phyloP scores from a whole-genome alignment of 2,888 invertebrate species.

The Dynastes maya region DNA sequence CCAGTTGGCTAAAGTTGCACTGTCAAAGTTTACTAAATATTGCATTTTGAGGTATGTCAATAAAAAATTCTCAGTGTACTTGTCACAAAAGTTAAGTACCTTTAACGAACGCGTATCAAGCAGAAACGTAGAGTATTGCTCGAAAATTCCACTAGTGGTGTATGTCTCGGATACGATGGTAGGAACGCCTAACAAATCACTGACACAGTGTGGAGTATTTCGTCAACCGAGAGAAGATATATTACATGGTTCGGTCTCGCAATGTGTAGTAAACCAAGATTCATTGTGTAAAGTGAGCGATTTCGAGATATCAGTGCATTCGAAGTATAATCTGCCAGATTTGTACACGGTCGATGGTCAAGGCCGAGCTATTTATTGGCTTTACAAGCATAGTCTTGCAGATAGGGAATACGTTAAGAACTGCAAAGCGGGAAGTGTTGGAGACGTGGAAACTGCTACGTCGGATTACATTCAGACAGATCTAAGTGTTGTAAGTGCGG shows the following conservation, averaged over 20 bases:
- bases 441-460: neutral
- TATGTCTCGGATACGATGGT: constrained; percentile 28
- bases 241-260: constrained; percentile 50
- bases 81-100: constrained; percentile 8
- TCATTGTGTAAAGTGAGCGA: constrained; percentile 56
- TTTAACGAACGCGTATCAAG: neutral
- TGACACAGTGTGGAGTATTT: constrained; percentile 41
- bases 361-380: constrained; percentile 53
- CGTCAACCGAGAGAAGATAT: constrained; percentile 53
- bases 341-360: constrained; percentile 35
- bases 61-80: constrained; percentile 23
- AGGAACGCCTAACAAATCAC: neutral
- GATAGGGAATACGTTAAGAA: constrained; percentile 45
- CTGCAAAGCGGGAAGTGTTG: constrained; percentile 4
- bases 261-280: constrained; percentile 47
- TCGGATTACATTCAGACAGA: too few species aligned
- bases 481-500: neutral
- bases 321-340: constrained; percentile 49
- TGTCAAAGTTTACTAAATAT: neutral
- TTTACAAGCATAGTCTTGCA: constrained; percentile 53
- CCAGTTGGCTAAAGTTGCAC: neutral
- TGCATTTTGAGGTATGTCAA: constrained; percentile 8
- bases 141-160: neutral
- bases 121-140: neutral
- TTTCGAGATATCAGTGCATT: constrained; percentile 50